Evolutionary conservation across 2,888 invertebrate genomes (phyloP).

Genomic region (Machimus atricapillus): DNA sequence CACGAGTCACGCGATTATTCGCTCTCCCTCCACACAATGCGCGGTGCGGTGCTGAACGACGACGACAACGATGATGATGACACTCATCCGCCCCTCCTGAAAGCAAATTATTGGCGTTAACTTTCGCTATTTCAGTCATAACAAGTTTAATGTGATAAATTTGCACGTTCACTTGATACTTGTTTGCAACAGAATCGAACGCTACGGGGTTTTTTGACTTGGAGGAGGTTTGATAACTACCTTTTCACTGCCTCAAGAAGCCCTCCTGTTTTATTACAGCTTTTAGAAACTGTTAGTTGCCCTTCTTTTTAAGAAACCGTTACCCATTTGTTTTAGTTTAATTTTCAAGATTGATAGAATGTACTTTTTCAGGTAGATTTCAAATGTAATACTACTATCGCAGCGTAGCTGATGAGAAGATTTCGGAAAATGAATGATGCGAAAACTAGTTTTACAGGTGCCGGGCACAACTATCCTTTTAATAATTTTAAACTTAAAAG

Average conservation of each 20-base stretch:
- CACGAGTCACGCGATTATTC: slow-evolving; percentile 24
- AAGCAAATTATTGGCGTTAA: slow-evolving; percentile 39
- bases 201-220: neutral
- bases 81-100: slow-evolving; percentile 28
- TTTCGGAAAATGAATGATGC: too few species aligned
- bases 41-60: neutral
- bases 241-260: neutral
- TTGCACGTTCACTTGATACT: slow-evolving; percentile 33
- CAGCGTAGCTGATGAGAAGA: too few species aligned
- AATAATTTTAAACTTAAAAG: too few species aligned
- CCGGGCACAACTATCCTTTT: too few species aligned
- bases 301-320: neutral
- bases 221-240: neutral
- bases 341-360: too few species aligned
- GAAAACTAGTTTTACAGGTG: too few species aligned
- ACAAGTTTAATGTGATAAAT: slow-evolving; percentile 36
- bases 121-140: slow-evolving; percentile 33
- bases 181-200: neutral
- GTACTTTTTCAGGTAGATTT: too few species aligned
- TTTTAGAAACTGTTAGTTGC: neutral
- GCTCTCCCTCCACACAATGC: neutral
- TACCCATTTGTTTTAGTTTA: neutral
- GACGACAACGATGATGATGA: slow-evolving; percentile 17
- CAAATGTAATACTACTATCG: too few species aligned
- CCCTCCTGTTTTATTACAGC: neutral